Base-by-base conservation (phyloP, 2,113 vertebrate genomes). In the Paraplagusia blochii region DNA sequence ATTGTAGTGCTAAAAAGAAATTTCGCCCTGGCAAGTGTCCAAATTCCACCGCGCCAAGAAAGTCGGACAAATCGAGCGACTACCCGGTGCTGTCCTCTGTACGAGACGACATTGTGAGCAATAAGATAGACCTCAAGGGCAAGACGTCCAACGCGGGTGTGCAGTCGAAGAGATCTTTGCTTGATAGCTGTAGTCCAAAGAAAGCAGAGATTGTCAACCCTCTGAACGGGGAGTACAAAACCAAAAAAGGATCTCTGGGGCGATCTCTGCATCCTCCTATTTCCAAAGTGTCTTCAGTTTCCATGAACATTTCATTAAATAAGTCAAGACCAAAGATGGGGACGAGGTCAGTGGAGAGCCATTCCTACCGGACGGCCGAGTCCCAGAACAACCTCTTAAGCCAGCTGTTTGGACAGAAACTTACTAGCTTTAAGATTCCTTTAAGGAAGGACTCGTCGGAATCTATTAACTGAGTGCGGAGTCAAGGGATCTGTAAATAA, bases 341-440 rank as follows among this genome's bases (percentile, higher is more conserved):
- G 19, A 77, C 89, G 51, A 93, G 92, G 66, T 80, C 90, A 0
- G 63, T 89, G 29, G 77, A 90, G 33, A 73, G 90, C 1, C 90
- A 88, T 40, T 89, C 89, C 57, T 94, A 90, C 82, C 90, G 92
- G 86, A 98, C 96, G 0, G 95, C 94, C 1, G 95, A 95, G 82
- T 95, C 97, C 62, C 96, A 99, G 85, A 97, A 92, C 78, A 87
- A 95, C 90, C 93, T 99, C 70, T 91, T 99, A 72, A 99, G 92
- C 89, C 95, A 98, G 82, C 91, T 99, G 69, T 99, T 99, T 58
- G 97, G 97, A 65, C 96, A 95, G 72, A 95, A 95, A 90, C 91
- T 99, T 80, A 95, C 96, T 58, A 94, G 95, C 89, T 99, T 99
- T 91, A 99, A 98, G 88, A 99, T 99, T 90, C 97, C 97, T 87